These are phyloP conservation scores for Callopanchax toddi DNA, from an alignment of 2,113 vertebrate species.

Conservation along the genomic window DNA sequence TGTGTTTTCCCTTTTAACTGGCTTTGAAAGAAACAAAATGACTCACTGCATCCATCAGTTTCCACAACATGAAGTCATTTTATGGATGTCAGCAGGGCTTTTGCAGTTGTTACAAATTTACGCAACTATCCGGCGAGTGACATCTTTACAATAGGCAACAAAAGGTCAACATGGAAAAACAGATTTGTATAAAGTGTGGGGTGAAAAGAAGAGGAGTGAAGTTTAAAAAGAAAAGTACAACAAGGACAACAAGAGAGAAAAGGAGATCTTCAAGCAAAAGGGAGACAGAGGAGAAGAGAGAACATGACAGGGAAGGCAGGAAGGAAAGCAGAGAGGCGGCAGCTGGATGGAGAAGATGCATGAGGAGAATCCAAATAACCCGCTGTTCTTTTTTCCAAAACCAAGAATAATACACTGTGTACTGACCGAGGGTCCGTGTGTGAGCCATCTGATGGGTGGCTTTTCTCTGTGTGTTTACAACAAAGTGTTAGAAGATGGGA, in stretches of 20 bases:
- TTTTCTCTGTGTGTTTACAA: neutral
- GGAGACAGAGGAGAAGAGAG: constrained; percentile 16
- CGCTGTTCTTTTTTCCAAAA: constrained; percentile 55
- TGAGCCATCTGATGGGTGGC: constrained; percentile 17
- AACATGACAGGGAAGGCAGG: constrained; percentile 28
- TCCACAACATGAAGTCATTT: constrained; percentile 8
- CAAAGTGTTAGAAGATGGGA: neutral
- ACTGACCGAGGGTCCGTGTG: constrained; percentile 13
- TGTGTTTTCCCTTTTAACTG: neutral
- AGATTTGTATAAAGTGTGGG: neutral
- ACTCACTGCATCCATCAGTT: neutral
- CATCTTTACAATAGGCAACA: constrained; percentile 16
- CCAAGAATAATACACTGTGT: constrained; percentile 48
- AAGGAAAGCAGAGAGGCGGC: constrained; percentile 47
- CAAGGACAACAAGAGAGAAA: constrained; percentile 1
- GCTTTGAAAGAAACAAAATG: neutral
- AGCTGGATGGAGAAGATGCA: constrained; percentile 54
- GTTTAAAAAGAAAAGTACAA: constrained; percentile 2
- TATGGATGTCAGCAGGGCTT: constrained; percentile 3
- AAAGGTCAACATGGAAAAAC: constrained; percentile 16
- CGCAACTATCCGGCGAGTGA: constrained; percentile 17
- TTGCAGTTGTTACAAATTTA: neutral
- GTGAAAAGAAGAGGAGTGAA: constrained; percentile 18
- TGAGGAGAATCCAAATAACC: constrained; percentile 70
- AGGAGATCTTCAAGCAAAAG: constrained; percentile 22